Conservation (phyloP, 2,113 vertebrate genomes). For the Gavia stellata region DNA sequence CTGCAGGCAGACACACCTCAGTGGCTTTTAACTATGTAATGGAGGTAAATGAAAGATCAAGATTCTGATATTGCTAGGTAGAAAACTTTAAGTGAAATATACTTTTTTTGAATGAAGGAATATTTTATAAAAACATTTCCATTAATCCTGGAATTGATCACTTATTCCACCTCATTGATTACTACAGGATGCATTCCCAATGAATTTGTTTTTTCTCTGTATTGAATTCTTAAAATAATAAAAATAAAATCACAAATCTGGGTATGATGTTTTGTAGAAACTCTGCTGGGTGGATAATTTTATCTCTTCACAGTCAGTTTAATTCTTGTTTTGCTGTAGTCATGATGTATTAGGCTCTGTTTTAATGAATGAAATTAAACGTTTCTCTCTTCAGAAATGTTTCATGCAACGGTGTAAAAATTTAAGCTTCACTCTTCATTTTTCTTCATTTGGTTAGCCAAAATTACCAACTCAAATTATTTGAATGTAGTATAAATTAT, state of each 20-base stretch:
- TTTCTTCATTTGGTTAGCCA: not conserved
- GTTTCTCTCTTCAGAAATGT: not conserved
- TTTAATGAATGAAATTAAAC: not conserved
- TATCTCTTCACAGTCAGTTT: not conserved
- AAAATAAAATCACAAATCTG: not conserved
- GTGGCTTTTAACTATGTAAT: not conserved
- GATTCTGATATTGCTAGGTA: not conserved
- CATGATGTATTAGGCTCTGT: rapidly evolving
- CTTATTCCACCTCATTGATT: not conserved
- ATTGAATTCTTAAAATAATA: not conserved
- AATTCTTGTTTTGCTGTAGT: not conserved
- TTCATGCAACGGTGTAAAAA: not conserved
- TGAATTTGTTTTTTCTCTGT: not conserved
- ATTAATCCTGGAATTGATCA: not conserved
- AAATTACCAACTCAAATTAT: not conserved
- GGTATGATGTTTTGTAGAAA: not conserved
- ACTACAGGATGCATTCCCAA: not conserved
- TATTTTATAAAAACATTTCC: not conserved
- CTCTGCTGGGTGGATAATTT: not conserved
- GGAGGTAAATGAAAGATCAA: not conserved
- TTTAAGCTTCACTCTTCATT: not conserved
- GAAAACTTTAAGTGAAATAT: not conserved
- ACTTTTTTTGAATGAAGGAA: not conserved
- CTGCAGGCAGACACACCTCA: not conserved
- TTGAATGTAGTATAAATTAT: not conserved